phyloP scores from a whole-genome alignment of 2,113 vertebrate genomes.

The Riparia riparia region DNA sequence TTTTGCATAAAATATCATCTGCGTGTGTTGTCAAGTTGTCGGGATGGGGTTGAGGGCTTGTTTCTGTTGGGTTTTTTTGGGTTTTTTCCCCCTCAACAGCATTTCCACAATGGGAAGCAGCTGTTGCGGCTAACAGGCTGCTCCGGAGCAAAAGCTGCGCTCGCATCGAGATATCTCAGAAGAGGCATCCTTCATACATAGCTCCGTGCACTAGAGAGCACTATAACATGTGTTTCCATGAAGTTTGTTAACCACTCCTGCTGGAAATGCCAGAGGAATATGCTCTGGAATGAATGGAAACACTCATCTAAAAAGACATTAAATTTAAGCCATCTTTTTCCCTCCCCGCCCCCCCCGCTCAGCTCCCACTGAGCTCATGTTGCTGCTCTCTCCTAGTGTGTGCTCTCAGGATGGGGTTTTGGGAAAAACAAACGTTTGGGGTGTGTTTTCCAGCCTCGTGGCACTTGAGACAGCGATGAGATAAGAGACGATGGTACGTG shows the following conservation, averaged over 20 bases:
- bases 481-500: accelerated
- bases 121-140: background rate
- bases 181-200: constrained; percentile 29
- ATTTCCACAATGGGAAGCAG: constrained; percentile 30
- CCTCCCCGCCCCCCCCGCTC: too few relatives aligned
- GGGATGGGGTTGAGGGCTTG: background rate
- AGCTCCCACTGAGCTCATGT: accelerated
- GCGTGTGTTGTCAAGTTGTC: background rate
- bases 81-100: background rate
- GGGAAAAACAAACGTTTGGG: background rate
- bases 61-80: too few relatives aligned
- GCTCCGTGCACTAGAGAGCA: constrained; percentile 41
- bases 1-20: constrained; percentile 21
- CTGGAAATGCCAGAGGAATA: constrained; percentile 37
- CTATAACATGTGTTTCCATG: background rate
- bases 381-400: background rate
- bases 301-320: background rate
- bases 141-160: background rate
- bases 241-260: background rate
- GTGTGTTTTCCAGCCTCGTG: background rate
- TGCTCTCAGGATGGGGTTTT: background rate
- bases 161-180: background rate
- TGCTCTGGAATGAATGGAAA: constrained; percentile 34
- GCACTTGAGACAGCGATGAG: background rate
- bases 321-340: background rate